Evolutionary conservation across 2,797 vertebrate species (phyloP).

Genomic region (Semotilus atromaculatus): DNA sequence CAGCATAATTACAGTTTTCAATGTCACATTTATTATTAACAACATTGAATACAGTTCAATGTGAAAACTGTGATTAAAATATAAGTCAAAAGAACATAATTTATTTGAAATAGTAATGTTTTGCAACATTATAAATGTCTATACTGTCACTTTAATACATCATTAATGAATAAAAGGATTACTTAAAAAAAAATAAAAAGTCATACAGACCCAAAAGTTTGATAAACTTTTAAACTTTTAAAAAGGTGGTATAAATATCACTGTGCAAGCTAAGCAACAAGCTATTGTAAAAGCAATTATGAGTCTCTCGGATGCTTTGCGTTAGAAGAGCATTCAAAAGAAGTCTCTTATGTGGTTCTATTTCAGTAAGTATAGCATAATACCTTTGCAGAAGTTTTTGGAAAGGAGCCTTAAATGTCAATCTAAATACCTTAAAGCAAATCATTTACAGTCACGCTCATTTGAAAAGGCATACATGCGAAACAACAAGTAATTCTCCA

Average conservation of each 20-base stretch:
- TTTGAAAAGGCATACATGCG: background rate
- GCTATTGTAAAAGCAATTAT: background rate
- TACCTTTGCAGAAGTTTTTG: background rate
- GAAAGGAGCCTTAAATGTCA: background rate
- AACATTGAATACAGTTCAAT: background rate
- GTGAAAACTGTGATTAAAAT: background rate
- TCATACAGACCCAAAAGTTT: background rate
- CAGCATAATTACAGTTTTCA: no score
- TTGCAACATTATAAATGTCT: background rate
- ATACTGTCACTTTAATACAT: background rate
- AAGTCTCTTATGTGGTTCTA: background rate
- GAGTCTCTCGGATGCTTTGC: background rate
- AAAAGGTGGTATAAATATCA: background rate
- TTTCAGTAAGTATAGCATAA: background rate
- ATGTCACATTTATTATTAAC: background rate
- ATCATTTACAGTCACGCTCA: background rate
- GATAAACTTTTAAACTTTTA: no score
- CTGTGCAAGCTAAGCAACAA: background rate
- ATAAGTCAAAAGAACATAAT: background rate
- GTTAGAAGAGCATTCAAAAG: background rate
- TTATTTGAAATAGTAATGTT: background rate
- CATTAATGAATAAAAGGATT: background rate
- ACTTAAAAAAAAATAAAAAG: background rate
- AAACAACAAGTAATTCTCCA: constrained; percentile 7
- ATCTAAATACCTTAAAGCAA: no score